A percentile compares a stretch with the other conserved stretches of the same genome.
Evolutionary conservation across 2,888 invertebrate genomes (phyloP).

Genomic region (Arrhopalites spinosus): DNA sequence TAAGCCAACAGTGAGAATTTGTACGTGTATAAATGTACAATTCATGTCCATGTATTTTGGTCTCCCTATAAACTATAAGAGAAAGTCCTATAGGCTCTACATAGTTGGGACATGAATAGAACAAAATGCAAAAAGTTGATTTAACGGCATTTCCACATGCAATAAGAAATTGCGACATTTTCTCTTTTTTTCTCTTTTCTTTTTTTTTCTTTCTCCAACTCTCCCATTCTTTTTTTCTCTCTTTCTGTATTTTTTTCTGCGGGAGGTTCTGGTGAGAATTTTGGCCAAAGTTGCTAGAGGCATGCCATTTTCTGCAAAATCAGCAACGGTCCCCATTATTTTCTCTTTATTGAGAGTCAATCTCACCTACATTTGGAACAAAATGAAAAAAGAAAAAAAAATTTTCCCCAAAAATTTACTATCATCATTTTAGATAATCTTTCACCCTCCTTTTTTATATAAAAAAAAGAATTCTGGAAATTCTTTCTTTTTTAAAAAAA

Average conservation of each 20-base stretch:
- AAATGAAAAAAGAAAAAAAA: constrained; percentile 2
- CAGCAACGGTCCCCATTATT: neutral
- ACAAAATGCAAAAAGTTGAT: constrained; percentile 48
- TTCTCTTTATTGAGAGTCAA: no score
- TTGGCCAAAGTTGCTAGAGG: neutral
- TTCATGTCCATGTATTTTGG: no score
- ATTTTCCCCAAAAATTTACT: neutral
- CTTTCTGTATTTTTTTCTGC: neutral
- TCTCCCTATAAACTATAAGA: no score
- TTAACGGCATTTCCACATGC: constrained; percentile 55
- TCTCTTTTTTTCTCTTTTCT: constrained; percentile 19
- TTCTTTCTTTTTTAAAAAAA: no score
- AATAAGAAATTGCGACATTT: constrained; percentile 54
- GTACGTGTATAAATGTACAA: no score
- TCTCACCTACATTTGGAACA: no score
- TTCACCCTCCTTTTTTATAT: no score
- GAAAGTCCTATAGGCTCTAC: no score
- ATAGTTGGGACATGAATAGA: constrained; percentile 17
- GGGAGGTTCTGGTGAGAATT: neutral
- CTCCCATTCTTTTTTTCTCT: neutral
- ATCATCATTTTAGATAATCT: no score
- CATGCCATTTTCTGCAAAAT: neutral
- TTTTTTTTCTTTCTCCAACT: neutral
- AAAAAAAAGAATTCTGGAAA: no score
- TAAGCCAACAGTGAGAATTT: constrained; percentile 1